A percentile compares a stretch with the other conserved stretches of the same genome.
Evolutionary conservation across 1,140 invertebrate species (phyloP).

Genomic region (Drosophila nannoptera): DNA sequence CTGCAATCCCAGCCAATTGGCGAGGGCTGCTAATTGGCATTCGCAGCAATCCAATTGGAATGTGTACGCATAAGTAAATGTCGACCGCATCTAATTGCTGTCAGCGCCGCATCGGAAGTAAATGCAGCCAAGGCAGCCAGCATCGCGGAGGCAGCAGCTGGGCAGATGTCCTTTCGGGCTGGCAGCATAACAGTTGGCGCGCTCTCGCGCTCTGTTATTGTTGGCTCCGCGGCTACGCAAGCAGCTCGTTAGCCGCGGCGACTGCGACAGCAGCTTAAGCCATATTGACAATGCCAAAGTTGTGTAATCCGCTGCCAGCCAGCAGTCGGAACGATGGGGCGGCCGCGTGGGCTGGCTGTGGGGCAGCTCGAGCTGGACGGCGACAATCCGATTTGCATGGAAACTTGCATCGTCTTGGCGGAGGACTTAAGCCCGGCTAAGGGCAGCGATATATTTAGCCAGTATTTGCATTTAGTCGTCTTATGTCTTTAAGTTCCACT

Average conservation of each 20-base stretch:
- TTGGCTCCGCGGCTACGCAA: constrained; percentile 64
- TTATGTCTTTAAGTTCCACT: constrained; percentile 56
- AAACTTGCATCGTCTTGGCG: constrained; percentile 7
- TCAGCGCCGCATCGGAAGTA: constrained; percentile 31
- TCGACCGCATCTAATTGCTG: constrained; percentile 54
- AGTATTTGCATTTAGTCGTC: constrained; percentile 59
- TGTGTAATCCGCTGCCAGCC: constrained; percentile 60
- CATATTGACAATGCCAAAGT: constrained; percentile 62
- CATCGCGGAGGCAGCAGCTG: neutral
- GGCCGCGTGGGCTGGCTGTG: neutral
- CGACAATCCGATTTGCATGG: constrained; percentile 51
- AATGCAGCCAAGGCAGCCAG: neutral
- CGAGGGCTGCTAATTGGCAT: constrained; percentile 26
- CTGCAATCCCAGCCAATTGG: constrained; percentile 35
- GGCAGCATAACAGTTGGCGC: constrained; percentile 1
- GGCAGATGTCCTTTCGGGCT: neutral
- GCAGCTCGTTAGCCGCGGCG: constrained; percentile 61
- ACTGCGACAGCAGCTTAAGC: constrained; percentile 53
- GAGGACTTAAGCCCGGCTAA: constrained; percentile 31
- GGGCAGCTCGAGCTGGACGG: neutral
- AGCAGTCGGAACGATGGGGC: neutral
- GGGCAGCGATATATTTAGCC: constrained; percentile 52
- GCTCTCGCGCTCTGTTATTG: constrained; percentile 62
- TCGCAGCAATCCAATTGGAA: constrained; percentile 48
- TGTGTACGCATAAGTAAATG: constrained; percentile 71